Evolutionary conservation across 2,888 invertebrate genomes (phyloP), one percentile per base, ranked within the genome.

Genomic region (Sipha maydis): DNA sequence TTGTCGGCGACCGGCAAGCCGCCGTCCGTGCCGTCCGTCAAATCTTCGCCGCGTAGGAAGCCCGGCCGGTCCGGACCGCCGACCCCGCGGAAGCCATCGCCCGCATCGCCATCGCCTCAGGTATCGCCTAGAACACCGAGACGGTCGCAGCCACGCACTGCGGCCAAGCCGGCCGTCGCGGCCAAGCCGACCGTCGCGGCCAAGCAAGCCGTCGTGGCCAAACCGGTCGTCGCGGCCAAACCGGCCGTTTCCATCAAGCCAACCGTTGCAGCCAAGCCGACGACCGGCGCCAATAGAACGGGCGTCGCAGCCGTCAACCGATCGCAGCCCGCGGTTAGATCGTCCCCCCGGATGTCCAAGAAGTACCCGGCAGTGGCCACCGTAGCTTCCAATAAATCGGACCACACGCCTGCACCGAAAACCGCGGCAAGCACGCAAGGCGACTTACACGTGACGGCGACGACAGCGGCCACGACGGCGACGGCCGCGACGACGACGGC

Each of bases 1-100:
- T 89, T 91, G 90, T 90, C 90, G 90, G 56, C 90, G 90, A 31
- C 90, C 77, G 89, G 90, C 71, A 90, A 90, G 17, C 69, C 69
- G 1, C 90, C 90, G 88, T 89, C 90, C 14, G 90, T 90, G n/a
- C 88, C 89, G 89, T 89, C 82, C 5, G 21, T 19, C 38, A 76
- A 67, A 3, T 25, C 38, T 3, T 76, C 76, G 28, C 75, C 76
- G 25, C 76, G 84, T 41, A 76, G 61, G 38, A 75, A 84, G 38
- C 31, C 38, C n/a, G 28, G 19, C 61, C 56, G 7, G n/a, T 1
- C 56, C 31, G 56, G 56, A 25, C 90, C 90, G 19, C 61, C 90
- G 83, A 85, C 89, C 25, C 90, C 90, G 25, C 84, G 90, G 67
- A 89, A 90, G 31, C 90, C 2, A 48, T 11, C 85, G 19, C 78